Base-by-base conservation (phyloP, 2,113 vertebrate genomes). In the Lipotes vexillifer region DNA sequence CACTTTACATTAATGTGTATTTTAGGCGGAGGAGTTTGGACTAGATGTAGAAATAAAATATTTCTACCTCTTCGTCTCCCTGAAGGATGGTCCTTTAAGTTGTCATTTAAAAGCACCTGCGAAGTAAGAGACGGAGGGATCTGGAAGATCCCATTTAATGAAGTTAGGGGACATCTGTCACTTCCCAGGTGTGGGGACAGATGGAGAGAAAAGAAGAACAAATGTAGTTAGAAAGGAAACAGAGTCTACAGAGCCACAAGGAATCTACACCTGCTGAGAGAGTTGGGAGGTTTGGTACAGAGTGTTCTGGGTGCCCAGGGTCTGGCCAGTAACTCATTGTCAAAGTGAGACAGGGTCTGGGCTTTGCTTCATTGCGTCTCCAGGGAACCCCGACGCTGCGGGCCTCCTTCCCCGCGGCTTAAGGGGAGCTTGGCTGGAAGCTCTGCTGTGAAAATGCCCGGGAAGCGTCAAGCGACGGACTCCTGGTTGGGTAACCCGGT, bases 311-410 rank as follows among this genome's bases (percentile, higher is more conserved):
- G 21, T 3, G 38, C 20, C 36, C n/a, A 6, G 55, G 27, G 3
- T n/a, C 23, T 49, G 33, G 36, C 33, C 52, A 72, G 44, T 57
- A 57, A 57, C 55, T 57, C 55, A 57, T 57, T 57, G 55, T 57
- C 55, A 57, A 8, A 57, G 20, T 21, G 20, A 57, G 55, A 21
- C 55, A 57, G 55, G 55, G 55, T 57, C 55, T 57, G 55, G 55
- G 18, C 17, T 36, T 41, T 57, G 1, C 46, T 38, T 49, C 38
- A 5, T 2, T 65, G 66, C 78, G 55, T 17, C 41, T 31, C 29
- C 29, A 9, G 63, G 1, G 69, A 75, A 61, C 38, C 11, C 8
- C 7, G 0, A 8, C 0, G 36, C 4, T 0, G 8, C 38, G 8
- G 13, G 3, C 27, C 31, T 36, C 31, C 1, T 66, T 63, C 3